A percentile compares a stretch with the other conserved stretches of the same genome.
These are phyloP conservation scores for Anthoscopus minutus DNA, from an alignment of 2,113 vertebrate species.

Conservation along the genomic window DNA sequence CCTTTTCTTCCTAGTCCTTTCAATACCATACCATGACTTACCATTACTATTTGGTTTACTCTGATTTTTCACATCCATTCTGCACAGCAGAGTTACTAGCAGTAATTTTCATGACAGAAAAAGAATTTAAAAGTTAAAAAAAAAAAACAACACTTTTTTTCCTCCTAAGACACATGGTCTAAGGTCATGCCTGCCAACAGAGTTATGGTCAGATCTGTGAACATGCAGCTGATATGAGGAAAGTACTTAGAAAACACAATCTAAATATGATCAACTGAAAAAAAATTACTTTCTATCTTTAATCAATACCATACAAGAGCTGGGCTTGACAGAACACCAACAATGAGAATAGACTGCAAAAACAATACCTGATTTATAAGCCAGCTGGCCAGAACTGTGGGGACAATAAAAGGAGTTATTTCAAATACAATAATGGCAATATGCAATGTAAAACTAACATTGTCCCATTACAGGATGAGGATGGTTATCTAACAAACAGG, in stretches of 20 bases:
- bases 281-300: background rate
- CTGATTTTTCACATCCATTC: background rate
- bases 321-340: background rate
- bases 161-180: background rate
- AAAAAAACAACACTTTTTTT: no score
- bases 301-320: background rate
- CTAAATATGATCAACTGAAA: background rate
- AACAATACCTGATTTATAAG: background rate
- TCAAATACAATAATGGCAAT: background rate
- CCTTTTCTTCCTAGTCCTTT: background rate
- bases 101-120: background rate
- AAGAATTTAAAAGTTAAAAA: background rate
- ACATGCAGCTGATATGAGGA: background rate
- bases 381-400: background rate
- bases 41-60: background rate
- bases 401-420: background rate
- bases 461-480: background rate
- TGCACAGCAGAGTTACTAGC: background rate
- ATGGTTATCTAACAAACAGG: background rate
- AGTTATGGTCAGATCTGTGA: background rate
- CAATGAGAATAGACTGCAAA: background rate
- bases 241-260: background rate
- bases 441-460: fast-evolving
- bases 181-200: background rate
- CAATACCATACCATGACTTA: background rate